Percentiles rank a stretch among this genome's conserved stretches.
These are phyloP conservation scores for Crocuta crocuta DNA, from an alignment of 2,113 vertebrate species.

Conservation along the genomic window DNA sequence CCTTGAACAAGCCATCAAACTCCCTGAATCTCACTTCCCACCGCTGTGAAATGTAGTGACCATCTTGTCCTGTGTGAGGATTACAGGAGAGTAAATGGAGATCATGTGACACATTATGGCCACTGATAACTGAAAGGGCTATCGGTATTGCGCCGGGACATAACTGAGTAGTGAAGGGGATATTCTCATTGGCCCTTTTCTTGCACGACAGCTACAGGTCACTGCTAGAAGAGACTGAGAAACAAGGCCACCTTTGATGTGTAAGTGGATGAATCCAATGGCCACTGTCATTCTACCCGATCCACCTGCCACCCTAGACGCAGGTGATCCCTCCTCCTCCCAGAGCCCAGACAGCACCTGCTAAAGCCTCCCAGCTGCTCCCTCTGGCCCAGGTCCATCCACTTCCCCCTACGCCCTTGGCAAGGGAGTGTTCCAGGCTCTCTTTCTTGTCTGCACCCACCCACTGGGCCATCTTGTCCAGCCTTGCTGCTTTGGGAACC, in stretches of 20 bases:
- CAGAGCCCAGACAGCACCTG: background rate
- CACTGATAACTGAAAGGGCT: background rate
- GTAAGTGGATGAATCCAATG: background rate
- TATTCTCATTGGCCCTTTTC: background rate
- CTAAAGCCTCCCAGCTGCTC: accelerated
- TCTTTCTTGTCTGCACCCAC: background rate
- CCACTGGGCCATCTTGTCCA: background rate
- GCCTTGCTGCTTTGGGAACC: background rate
- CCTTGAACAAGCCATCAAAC: background rate
- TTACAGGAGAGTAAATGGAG: background rate
- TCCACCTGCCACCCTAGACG: background rate
- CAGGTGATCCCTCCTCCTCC: background rate
- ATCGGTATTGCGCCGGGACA: background rate
- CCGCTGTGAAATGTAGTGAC: background rate
- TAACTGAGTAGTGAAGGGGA: background rate
- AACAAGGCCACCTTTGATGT: background rate
- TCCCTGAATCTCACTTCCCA: background rate
- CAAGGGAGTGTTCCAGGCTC: background rate
- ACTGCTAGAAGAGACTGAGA: background rate
- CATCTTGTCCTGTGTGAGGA: background rate
- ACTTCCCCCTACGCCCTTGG: background rate
- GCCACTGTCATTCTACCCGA: background rate
- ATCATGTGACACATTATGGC: background rate
- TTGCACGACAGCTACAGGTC: background rate
- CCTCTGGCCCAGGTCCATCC: background rate